Percentiles rank a stretch among this genome's conserved stretches.
Conservation (phyloP, 2,888 invertebrate species). For the Leptopterna dolabrata region DNA sequence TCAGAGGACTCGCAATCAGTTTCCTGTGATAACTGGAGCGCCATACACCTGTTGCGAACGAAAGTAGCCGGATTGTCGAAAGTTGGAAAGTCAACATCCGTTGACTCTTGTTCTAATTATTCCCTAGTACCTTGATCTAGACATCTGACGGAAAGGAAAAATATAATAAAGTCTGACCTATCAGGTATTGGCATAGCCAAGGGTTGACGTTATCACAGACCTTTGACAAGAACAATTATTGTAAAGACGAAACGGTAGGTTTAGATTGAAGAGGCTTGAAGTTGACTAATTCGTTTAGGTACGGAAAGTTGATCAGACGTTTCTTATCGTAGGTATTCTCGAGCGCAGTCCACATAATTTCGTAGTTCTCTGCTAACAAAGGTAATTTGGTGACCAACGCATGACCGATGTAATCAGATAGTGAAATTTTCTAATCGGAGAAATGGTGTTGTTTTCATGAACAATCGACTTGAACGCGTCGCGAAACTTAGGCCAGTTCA, state of each 20-base stretch:
- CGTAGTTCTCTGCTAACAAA: background rate
- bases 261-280: no score
- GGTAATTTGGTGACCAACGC: background rate
- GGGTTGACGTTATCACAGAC: background rate
- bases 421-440: no score
- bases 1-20: background rate
- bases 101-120: background rate
- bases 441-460: no score
- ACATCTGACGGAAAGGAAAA: background rate
- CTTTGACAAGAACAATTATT: no score
- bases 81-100: background rate
- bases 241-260: no score
- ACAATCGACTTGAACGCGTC: no score
- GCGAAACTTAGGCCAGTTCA: no score
- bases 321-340: background rate
- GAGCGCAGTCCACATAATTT: background rate
- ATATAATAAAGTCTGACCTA: background rate
- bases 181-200: background rate
- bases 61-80: background rate
- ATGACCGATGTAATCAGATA: background rate
- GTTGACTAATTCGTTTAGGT: background rate
- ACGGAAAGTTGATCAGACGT: background rate
- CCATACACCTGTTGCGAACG: background rate
- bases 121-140: background rate
- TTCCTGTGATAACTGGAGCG: background rate